Evolutionary conservation across 2,888 invertebrate genomes (phyloP).

Genomic region (Syrista parreyssii): DNA sequence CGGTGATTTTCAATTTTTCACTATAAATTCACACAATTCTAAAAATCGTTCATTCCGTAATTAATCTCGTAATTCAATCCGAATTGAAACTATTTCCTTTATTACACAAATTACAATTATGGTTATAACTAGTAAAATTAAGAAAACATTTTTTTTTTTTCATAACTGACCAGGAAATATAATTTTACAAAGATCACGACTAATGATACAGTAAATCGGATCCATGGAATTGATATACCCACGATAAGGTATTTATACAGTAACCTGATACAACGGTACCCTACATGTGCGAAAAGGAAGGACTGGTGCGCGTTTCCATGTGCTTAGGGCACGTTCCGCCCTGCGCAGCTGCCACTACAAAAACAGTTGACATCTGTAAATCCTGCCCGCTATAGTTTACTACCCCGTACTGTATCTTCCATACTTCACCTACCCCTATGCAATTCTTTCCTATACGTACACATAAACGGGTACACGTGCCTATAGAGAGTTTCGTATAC

Average conservation of each 20-base stretch:
- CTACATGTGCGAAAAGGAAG: neutral
- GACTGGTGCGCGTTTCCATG: conserved; percentile 14
- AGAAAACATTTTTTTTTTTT: neutral
- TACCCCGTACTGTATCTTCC: conserved; percentile 5
- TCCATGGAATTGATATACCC: conserved; percentile 7
- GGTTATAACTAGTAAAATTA: neutral
- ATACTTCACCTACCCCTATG: neutral
- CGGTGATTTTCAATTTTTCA: conserved; percentile 32
- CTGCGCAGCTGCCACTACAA: conserved; percentile 55
- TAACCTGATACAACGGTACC: conserved; percentile 42
- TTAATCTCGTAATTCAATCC: neutral
- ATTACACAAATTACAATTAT: neutral
- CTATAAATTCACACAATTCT: conserved; percentile 32
- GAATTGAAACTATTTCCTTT: neutral
- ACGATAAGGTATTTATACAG: conserved; percentile 51
- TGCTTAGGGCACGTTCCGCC: conserved; percentile 39
- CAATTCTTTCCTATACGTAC: conserved; percentile 22
- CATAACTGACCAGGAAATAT: neutral
- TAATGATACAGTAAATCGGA: conserved; percentile 1
- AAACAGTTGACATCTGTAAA: conserved; percentile 61
- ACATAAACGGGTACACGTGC: neutral
- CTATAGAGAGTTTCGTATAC: neutral
- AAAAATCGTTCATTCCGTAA: conserved; percentile 25
- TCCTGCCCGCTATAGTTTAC: conserved; percentile 29
- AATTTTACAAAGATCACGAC: neutral